Evolutionary conservation across 2,797 vertebrate genomes (phyloP), one percentile per base, ranked within the genome.

Genomic region (Coluber constrictor): DNA sequence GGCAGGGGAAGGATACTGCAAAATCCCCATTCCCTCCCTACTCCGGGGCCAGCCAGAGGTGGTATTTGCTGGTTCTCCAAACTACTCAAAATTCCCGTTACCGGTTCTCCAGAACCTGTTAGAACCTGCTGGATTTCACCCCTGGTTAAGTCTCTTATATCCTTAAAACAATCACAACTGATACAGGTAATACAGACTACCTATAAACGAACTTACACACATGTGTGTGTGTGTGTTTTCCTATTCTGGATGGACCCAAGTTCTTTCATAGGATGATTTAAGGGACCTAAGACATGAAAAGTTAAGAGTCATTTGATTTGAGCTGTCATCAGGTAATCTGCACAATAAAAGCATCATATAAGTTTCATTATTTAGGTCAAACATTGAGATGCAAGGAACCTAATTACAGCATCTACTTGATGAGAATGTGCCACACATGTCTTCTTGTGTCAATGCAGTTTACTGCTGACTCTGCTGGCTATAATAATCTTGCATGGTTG

Each of bases 401-500:
- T 37, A 74, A 37, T 74, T 16, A 16, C 16, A 37, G 16, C 6
- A 8, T 32, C 37, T 74, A 37, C 7, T 32, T 74, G 70, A 74
- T 37, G 70, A 74, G 15, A 74, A 9, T 37, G n/a, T 74, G 37
- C 15, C 6, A 74, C 70, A 18, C n/a, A 20, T 37, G 70, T 70
- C n/a, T 70, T 70, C 63, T 70, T n/a, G 63, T 32, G 29, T 74
- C n/a, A 74, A 32, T 74, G 6, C 6, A 74, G 66, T 70, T 70
- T 15, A n/a, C n/a, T 70, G 13, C 66, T 70, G n/a, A 18, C 2
- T 70, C 66, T 32, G 66, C 15, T 32, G 66, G 15, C 15, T 70
- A 32, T 70, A 70, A 70, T 70, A 70, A 70, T 32, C n/a, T 16
- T 15, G n/a, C 29, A n/a, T 63, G 92, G 95, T 95, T 95, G 61